Evolutionary conservation across 2,797 vertebrate species (phyloP).

Genomic region (Lacerta viridis): DNA sequence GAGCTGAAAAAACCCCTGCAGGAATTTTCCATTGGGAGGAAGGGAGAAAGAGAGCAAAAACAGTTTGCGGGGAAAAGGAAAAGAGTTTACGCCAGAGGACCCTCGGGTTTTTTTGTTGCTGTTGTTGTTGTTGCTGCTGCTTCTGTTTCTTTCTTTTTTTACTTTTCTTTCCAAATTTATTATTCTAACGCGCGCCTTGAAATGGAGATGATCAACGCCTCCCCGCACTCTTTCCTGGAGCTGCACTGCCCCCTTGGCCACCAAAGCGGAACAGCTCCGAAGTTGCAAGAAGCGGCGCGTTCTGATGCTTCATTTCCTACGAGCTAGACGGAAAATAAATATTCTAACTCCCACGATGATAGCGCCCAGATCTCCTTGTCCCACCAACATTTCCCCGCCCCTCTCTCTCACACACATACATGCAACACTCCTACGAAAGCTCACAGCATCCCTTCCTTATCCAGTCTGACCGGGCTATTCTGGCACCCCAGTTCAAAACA

Average conservation of each 20-base stretch:
- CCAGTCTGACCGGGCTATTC: too few species aligned
- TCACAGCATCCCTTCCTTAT: too few species aligned
- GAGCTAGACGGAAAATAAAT: slow-evolving; percentile 35
- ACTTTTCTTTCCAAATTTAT: too few species aligned
- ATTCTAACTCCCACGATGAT: slow-evolving; percentile 2
- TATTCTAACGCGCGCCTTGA: not conserved
- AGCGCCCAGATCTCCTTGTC: not conserved
- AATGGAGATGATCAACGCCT: not conserved
- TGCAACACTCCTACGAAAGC: too few species aligned
- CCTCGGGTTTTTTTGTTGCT: not conserved
- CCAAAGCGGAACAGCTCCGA: slow-evolving; percentile 57
- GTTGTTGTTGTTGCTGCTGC: too few species aligned
- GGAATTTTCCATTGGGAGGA: not conserved
- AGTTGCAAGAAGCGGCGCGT: not conserved
- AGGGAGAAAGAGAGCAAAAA: too few species aligned
- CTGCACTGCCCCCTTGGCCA: slow-evolving; percentile 90
- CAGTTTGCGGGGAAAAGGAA: not conserved
- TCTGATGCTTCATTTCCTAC: not conserved
- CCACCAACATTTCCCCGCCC: too few species aligned
- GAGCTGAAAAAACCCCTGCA: not conserved
- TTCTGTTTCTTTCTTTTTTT: too few species aligned
- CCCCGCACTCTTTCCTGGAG: slow-evolving; percentile 78
- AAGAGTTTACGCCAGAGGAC: not conserved
- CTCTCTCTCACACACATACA: not conserved
- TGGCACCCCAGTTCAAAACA: not conserved